phyloP scores from a whole-genome alignment of 2,888 invertebrate genomes.

The Yponomeuta sedellus region DNA sequence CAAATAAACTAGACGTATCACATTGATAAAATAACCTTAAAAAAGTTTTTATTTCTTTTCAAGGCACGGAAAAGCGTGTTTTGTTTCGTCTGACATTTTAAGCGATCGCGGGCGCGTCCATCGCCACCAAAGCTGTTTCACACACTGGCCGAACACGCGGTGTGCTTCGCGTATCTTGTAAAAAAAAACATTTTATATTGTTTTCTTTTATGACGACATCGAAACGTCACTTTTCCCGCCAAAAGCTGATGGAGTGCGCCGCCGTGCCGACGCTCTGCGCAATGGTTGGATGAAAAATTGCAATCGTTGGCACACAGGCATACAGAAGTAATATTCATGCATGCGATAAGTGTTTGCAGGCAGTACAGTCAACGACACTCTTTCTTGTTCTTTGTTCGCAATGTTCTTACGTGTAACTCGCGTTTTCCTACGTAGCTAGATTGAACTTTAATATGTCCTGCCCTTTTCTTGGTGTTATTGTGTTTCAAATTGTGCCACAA shows the following conservation, averaged over 20 bases:
- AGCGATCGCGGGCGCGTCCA: not conserved
- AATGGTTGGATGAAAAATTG: slow-evolving; percentile 19
- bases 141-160: not conserved
- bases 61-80: not conserved
- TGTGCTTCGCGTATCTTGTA: not conserved
- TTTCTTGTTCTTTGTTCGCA: no score
- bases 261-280: slow-evolving; percentile 20
- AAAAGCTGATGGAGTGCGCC: slow-evolving; percentile 27
- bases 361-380: no score
- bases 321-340: no score
- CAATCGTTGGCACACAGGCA: no score
- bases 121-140: not conserved
- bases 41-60: not conserved
- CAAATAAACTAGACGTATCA: slow-evolving; percentile 32
- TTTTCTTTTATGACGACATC: not conserved
- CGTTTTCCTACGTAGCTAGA: no score
- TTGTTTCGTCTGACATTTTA: not conserved
- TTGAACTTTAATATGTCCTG: no score
- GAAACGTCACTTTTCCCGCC: slow-evolving; percentile 25
- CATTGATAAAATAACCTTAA: not conserved
- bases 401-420: no score
- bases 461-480: no score
- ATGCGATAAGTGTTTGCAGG: no score
- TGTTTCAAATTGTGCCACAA: slow-evolving; percentile 2
- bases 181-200: not conserved